These are phyloP conservation scores for Macrosteles quadrilineatus DNA, from an alignment of 1,140 invertebrate genomes.

Conservation along the genomic window DNA sequence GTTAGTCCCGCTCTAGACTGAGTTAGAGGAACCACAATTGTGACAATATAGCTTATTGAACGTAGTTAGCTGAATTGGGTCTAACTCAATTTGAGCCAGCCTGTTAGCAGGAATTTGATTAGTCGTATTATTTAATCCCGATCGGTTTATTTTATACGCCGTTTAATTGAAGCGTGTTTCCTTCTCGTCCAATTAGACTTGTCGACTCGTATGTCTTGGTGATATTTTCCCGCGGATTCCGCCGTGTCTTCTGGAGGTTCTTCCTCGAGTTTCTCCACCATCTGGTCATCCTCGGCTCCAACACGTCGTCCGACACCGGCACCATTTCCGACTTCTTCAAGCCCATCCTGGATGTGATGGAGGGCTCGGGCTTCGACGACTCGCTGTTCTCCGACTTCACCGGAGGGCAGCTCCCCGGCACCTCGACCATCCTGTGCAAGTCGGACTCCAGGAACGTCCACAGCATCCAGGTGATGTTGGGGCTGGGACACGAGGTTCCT, in stretches of 20 bases:
- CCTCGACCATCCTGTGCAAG: constrained; percentile 49
- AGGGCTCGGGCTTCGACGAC: constrained; percentile 72
- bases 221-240: no score
- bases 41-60: constrained; percentile 30
- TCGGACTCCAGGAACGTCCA: constrained; percentile 55
- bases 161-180: not conserved
- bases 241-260: no score
- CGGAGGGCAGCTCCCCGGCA: constrained; percentile 49
- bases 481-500: constrained; percentile 48
- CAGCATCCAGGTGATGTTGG: constrained; percentile 58
- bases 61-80: constrained; percentile 29
- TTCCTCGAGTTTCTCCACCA: no score
- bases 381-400: constrained; percentile 73
- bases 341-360: constrained; percentile 54
- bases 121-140: constrained; percentile 22
- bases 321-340: constrained; percentile 19
- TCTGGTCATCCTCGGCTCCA: not conserved
- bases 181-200: not conserved
- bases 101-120: constrained; percentile 25
- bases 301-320: constrained; percentile 26
- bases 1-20: not conserved
- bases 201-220: no score
- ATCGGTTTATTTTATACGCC: constrained; percentile 19
- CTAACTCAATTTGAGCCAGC: constrained; percentile 31
- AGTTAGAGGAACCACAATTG: constrained; percentile 24